These are phyloP conservation scores for Trogon melanurus DNA, from an alignment of 2,113 vertebrate species.

Conservation along the genomic window DNA sequence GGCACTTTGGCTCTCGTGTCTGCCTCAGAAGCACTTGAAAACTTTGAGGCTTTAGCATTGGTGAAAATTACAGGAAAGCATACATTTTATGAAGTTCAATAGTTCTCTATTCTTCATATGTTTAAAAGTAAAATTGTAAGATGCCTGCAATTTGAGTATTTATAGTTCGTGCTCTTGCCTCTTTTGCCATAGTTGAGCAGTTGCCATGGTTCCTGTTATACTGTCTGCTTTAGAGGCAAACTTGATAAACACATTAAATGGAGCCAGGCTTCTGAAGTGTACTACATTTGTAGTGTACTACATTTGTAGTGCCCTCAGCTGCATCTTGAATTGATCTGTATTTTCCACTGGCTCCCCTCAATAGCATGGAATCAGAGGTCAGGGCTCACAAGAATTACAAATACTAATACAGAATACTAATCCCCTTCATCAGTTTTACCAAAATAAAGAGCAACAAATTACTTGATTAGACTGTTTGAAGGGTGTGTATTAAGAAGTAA, in stretches of 20 bases:
- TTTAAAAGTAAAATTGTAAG: conserved; percentile 20
- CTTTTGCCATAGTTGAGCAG: neutral
- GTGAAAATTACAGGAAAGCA: neutral
- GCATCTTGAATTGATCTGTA: neutral
- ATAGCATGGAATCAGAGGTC: neutral
- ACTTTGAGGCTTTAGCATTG: neutral
- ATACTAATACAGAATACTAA: neutral
- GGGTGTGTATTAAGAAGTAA: neutral
- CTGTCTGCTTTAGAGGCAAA: neutral
- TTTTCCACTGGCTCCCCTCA: neutral
- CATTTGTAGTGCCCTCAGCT: neutral
- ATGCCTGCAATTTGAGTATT: conserved; percentile 26
- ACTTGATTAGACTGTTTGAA: neutral
- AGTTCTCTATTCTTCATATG: neutral
- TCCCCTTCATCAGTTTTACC: neutral
- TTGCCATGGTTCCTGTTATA: conserved; percentile 39
- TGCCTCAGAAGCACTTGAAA: neutral
- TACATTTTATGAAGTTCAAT: neutral
- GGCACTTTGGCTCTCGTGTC: neutral
- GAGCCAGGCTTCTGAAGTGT: neutral
- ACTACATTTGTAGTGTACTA: neutral
- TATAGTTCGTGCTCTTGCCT: neutral
- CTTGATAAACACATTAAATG: neutral
- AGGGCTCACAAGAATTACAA: neutral
- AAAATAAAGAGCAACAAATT: neutral